Percentiles rank a stretch among this genome's conserved stretches.
Evolutionary conservation across 2,797 vertebrate genomes (phyloP).

Genomic region (Falco rusticolus): DNA sequence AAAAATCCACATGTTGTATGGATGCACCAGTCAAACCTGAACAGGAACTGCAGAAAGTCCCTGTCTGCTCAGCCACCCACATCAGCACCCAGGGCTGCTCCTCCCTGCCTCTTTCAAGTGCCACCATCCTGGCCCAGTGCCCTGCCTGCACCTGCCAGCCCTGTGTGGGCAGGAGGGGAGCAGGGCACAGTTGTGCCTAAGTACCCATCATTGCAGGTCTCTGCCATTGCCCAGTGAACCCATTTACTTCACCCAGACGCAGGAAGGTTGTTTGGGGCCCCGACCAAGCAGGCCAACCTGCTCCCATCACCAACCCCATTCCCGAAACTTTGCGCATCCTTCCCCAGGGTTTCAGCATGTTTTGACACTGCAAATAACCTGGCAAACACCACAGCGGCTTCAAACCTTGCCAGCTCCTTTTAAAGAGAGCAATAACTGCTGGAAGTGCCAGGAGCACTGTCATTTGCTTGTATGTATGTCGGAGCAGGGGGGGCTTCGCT

Average conservation of each 20-base stretch:
- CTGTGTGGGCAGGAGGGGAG: not conserved
- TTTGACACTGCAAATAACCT: not conserved
- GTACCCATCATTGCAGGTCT: not conserved
- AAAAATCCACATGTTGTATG: not conserved
- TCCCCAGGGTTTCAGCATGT: not conserved
- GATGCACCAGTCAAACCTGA: not conserved
- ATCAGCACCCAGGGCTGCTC: not conserved
- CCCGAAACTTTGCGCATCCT: not conserved
- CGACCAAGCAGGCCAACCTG: not conserved
- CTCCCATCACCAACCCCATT: accelerated
- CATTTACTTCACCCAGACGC: not conserved
- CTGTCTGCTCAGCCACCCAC: not conserved
- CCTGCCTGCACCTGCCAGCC: not conserved
- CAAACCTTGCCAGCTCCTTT: not conserved
- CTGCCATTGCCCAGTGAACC: not conserved
- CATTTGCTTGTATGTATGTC: not conserved
- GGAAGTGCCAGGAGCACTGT: not conserved
- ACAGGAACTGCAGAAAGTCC: not conserved
- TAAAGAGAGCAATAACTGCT: not conserved
- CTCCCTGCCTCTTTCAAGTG: not conserved
- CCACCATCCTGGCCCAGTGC: accelerated
- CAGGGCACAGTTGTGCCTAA: not conserved
- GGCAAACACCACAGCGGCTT: not conserved
- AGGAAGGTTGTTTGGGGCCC: not conserved
- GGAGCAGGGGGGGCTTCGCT: accelerated